A percentile compares a stretch with the other conserved stretches of the same genome.
Evolutionary conservation across 2,797 vertebrate genomes (phyloP).

Genomic region (Cyclopterus lumpus): DNA sequence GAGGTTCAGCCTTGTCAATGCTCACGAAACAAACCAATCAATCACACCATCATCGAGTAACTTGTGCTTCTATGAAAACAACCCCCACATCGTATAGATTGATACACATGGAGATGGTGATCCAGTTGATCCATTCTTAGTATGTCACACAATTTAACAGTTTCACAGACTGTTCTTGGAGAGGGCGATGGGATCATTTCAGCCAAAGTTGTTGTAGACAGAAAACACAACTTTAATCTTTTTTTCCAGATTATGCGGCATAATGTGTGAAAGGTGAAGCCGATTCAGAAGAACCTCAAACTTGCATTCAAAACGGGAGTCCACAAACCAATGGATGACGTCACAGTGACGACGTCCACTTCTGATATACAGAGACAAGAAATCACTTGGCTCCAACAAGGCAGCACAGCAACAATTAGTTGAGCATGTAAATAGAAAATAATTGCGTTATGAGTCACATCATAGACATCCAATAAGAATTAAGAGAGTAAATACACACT

Average conservation of each 20-base stretch:
- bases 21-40: slow-evolving; percentile 52
- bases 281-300: no score
- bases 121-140: background rate
- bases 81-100: background rate
- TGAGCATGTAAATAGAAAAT: no score
- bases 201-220: background rate
- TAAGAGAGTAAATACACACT: no score
- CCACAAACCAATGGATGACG: no score
- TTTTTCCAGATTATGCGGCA: background rate
- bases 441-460: no score
- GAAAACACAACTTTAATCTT: background rate
- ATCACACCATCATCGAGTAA: slow-evolving; percentile 24
- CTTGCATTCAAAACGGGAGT: no score
- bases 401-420: no score
- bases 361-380: no score
- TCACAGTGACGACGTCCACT: no score
- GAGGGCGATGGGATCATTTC: background rate
- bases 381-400: no score
- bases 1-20: slow-evolving; percentile 60
- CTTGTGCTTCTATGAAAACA: background rate
- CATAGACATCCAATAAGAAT: no score
- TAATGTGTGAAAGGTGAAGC: no score
- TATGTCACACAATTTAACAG: background rate
- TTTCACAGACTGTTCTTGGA: background rate
- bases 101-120: background rate